A percentile compares a stretch with the other conserved stretches of the same genome.
Conservation (phyloP, 2,888 invertebrate genomes). For the Ochropacha duplaris region DNA sequence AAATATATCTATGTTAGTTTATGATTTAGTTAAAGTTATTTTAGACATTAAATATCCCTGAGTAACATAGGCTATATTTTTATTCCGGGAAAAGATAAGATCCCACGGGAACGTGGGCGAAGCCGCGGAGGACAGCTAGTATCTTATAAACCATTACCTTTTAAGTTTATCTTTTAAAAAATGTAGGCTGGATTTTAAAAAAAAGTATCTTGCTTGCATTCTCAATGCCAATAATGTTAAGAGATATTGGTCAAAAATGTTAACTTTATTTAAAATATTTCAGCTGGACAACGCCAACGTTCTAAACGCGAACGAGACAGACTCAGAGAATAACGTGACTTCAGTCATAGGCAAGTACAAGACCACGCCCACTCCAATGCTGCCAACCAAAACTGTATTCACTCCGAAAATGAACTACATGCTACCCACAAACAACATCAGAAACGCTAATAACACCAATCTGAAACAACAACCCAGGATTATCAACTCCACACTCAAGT, state of each 20-base stretch:
- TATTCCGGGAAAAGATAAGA: too few relatives aligned
- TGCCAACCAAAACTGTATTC: slow-evolving; percentile 70
- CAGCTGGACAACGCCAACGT: slow-evolving; percentile 73
- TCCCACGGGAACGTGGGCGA: too few relatives aligned
- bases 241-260: too few relatives aligned
- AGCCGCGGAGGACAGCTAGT: too few relatives aligned
- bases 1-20: too few relatives aligned
- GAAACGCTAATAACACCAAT: slow-evolving; percentile 70
- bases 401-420: slow-evolving; percentile 74
- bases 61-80: too few relatives aligned
- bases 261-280: slow-evolving; percentile 1
- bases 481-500: slow-evolving; percentile 57
- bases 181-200: too few relatives aligned
- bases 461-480: slow-evolving; percentile 64
- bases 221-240: not conserved
- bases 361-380: slow-evolving; percentile 70
- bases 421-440: slow-evolving; percentile 73
- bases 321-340: slow-evolving; percentile 74
- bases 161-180: too few relatives aligned
- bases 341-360: slow-evolving; percentile 75
- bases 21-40: too few relatives aligned
- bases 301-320: slow-evolving; percentile 67
- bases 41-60: too few relatives aligned
- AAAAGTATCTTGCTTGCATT: too few relatives aligned
- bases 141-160: too few relatives aligned